Base-by-base conservation (phyloP, 2,888 invertebrate species). In the Parnassius orleans region DNA sequence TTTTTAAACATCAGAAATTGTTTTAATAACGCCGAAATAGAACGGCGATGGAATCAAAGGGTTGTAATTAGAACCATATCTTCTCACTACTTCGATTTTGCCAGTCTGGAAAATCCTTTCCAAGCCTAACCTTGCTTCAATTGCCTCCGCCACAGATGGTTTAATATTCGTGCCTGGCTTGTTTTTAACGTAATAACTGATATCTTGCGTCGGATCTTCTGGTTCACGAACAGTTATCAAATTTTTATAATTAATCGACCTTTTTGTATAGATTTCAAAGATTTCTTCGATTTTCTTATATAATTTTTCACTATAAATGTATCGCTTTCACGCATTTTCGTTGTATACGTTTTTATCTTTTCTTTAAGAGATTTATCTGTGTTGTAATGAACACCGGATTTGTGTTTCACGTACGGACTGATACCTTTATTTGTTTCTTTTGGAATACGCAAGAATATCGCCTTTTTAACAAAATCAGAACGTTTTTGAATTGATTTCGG, bases 51-150 rank as follows among this genome's bases (percentile, higher is more conserved):
- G 57, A 11, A 66, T 65, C 3, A 66, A 66, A 15, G 87, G 86
- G n/a, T 83, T 86, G 58, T 77, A 84, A 43, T 87, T 87, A 0
- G 86, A 61, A 0, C 86, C 88, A 57, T 76, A 89, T 2, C 80
- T 64, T 0, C 78, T 67, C 0, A 86, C 75, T 0, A 81, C 75
- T 12, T 77, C 75, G 3, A 86, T 81, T 65, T 84, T 81, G 0
- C 80, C 81, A 12, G 72, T 81, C 24, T 78, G 78, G 48, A 78
- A 84, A 0, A 76, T 68, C 11, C 71, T 73, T 46, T 82, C 72
- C 44, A 89, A 62, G 0, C 78, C 79, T 0, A 74, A 60, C 10
- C 85, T 67, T 0, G 81, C 74, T 42, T 72, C 72, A 0, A 68
- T 78, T 0, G 83, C 83, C 60, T 84, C 81, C 0, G 66, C 54